Percentiles rank a stretch among this genome's conserved stretches.
phyloP scores from a whole-genome alignment of 2,797 vertebrate genomes.

The Acipenser ruthenus region DNA sequence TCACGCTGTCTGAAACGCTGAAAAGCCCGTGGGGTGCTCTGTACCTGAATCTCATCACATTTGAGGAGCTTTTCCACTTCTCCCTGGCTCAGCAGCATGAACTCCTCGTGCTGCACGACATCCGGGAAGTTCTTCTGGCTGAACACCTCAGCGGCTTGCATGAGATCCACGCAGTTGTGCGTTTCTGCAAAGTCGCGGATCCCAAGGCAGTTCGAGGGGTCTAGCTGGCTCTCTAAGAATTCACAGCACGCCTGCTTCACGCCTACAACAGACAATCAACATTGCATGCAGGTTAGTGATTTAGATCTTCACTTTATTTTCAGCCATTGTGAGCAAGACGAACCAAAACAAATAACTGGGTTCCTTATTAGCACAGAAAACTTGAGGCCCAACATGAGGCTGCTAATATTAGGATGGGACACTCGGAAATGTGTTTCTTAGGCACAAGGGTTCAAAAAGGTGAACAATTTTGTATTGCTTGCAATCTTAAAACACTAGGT shows the following conservation, averaged over 20 bases:
- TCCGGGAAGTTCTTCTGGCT: slow-evolving; percentile 97
- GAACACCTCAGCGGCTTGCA: slow-evolving; percentile 93
- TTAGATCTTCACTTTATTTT: background rate
- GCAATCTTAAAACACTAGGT: too few species aligned
- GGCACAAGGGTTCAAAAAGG: too few species aligned
- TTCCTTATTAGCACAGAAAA: too few species aligned
- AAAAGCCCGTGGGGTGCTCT: slow-evolving; percentile 14
- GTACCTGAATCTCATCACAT: slow-evolving; percentile 97
- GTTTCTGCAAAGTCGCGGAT: slow-evolving; percentile 97
- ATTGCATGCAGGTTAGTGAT: background rate
- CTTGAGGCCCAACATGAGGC: too few species aligned
- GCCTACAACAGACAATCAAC: slow-evolving; percentile 53
- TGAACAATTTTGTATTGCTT: too few species aligned
- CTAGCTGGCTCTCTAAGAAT: slow-evolving; percentile 92
- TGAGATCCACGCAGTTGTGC: slow-evolving; percentile 93
- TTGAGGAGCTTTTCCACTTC: slow-evolving; percentile 97
- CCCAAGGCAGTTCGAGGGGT: slow-evolving; percentile 93
- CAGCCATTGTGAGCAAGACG: too few species aligned
- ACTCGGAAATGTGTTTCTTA: too few species aligned
- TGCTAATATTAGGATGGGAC: too few species aligned
- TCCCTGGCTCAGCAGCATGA: slow-evolving; percentile 88
- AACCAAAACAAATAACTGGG: too few species aligned
- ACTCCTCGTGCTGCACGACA: slow-evolving; percentile 97
- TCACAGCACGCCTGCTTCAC: slow-evolving; percentile 97
- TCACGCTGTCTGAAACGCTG: slow-evolving; percentile 22